These are phyloP conservation scores for Ips nitidus DNA, from an alignment of 1,140 invertebrate genomes.

Conservation along the genomic window DNA sequence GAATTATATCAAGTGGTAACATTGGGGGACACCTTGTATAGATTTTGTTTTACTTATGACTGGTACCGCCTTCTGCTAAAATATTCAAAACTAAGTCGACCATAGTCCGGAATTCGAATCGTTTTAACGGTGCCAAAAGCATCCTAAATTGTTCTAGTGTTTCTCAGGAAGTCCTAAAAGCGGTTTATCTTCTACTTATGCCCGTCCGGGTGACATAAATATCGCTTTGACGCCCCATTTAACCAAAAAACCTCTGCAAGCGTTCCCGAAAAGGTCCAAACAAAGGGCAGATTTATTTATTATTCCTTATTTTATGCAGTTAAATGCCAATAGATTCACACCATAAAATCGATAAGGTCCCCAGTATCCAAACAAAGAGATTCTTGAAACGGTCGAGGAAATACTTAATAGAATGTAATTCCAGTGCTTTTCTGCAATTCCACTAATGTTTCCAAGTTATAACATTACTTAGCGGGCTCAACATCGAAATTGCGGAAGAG, in stretches of 20 bases:
- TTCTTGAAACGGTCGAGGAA: constrained; percentile 3
- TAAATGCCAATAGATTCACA: not conserved
- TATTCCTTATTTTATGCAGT: not conserved
- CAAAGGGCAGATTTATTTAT: constrained; percentile 1
- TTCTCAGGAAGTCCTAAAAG: constrained; percentile 31
- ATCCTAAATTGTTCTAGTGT: constrained; percentile 34
- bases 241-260: constrained; percentile 19
- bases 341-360: not conserved
- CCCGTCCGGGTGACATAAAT: constrained; percentile 22
- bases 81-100: constrained; percentile 8
- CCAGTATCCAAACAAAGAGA: no score
- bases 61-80: not conserved
- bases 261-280: not conserved
- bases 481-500: constrained; percentile 33
- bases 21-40: no score
- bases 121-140: constrained; percentile 26
- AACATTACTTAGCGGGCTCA: constrained; percentile 31
- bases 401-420: constrained; percentile 30
- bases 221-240: constrained; percentile 27
- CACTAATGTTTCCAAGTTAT: constrained; percentile 34
- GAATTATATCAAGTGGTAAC: no score
- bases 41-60: not conserved
- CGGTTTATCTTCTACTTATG: constrained; percentile 33
- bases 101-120: constrained; percentile 17
- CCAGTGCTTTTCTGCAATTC: constrained; percentile 26